Percentiles rank a stretch among this genome's conserved stretches.
Evolutionary conservation across 2,888 invertebrate species (phyloP).

Genomic region (Trachelus troglodyta): DNA sequence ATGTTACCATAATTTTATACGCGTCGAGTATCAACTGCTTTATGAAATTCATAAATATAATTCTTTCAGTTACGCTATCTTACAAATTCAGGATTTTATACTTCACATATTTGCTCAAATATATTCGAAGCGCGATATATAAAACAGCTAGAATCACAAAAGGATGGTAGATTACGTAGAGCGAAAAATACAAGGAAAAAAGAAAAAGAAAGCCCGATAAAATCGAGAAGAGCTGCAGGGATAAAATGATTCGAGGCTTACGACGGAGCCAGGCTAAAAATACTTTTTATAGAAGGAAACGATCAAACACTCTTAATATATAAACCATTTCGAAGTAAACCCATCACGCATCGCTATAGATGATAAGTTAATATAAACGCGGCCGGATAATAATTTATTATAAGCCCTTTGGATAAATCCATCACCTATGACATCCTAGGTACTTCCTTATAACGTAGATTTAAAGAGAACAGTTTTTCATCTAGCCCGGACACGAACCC

Average conservation of each 20-base stretch:
- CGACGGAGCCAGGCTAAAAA: conserved; percentile 3
- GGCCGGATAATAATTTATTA: not conserved
- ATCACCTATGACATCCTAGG: not conserved
- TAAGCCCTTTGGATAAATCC: not conserved
- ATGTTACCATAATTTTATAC: not conserved
- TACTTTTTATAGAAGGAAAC: conserved; percentile 13
- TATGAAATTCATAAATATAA: not conserved
- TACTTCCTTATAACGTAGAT: too few relatives aligned
- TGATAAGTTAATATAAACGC: conserved; percentile 3
- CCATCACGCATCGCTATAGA: not conserved
- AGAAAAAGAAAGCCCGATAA: not conserved
- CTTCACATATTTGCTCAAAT: not conserved
- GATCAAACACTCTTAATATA: conserved; percentile 12
- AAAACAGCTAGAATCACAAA: not conserved
- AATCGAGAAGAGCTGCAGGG: not conserved
- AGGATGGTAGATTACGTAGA: not conserved
- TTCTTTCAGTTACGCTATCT: too few relatives aligned
- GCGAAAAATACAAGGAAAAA: not conserved
- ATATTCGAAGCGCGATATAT: not conserved
- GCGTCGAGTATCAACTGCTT: not conserved
- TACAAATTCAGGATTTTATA: not conserved
- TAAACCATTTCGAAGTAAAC: conserved; percentile 8
- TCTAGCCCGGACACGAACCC: too few relatives aligned
- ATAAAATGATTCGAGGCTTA: not conserved
- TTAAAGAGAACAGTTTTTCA: too few relatives aligned